Evolutionary conservation across 2,888 invertebrate genomes (phyloP), one percentile per base, ranked within the genome.

Genomic region (Sisyra nigra): DNA sequence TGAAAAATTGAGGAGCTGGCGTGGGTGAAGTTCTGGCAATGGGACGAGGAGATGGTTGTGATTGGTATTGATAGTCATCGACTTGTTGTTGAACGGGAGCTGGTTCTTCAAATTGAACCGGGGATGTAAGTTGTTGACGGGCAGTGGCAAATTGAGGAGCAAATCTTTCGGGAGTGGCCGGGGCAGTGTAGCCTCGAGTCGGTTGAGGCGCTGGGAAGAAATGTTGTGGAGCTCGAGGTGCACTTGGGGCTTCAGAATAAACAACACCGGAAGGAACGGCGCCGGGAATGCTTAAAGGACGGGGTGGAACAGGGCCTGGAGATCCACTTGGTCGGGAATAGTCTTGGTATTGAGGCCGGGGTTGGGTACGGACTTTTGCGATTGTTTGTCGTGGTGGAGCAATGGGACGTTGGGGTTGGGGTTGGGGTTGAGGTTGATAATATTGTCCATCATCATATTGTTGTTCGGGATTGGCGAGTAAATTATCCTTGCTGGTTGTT

Each of bases 401-500:
- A 40, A 17, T 11, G 14, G 14, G 51, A 52, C 41, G 53, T 58
- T 62, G 53, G 53, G 57, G 50, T 41, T 55, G 55, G 41, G 2
- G 41, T 41, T 46, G 48, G 8, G 50, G 48, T 48, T 45, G 47
- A n/a, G 47, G 50, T 40, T 57, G 55, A 43, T 57, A 55, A 37
- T 55, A 53, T 34, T 48, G 46, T n/a, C 44, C 60, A 45, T 66
- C 62, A 15, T 66, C 67, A 17, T 64, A 68, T 41, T 67, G 65
- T 2, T 52, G 65, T 2, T 52, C 52, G 10, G 62, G 58, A 29
- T 57, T 53, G 34, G 59, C 55, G 24, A 13, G 34, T 46, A 50
- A 40, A 61, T 49, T 57, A n/a, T 62, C 48, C 58, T 57, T 51
- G 51, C 63, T 61, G 30, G 60, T 69, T 52, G 70, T 66, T 55